Evolutionary conservation across 2,888 invertebrate species (phyloP).

Genomic region (Polylopha cassiicola): DNA sequence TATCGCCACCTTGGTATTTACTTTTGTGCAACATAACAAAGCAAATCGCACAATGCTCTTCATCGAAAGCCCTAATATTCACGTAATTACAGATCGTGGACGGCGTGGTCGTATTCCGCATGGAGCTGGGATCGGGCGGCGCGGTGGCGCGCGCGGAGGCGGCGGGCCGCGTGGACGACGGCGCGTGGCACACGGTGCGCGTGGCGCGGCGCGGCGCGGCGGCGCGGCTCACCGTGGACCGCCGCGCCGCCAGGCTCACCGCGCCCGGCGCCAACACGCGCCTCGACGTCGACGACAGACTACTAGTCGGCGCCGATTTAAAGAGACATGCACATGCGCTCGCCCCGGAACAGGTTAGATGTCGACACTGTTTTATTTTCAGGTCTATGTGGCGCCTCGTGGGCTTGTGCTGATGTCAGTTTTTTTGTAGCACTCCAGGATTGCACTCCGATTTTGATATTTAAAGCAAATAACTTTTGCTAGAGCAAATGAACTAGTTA

Average conservation of each 20-base stretch:
- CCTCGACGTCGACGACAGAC: constrained; percentile 88
- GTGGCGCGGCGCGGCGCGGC: constrained; percentile 89
- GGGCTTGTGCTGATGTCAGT: too few relatives aligned
- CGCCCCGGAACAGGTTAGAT: constrained; percentile 60
- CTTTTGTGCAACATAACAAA: too few relatives aligned
- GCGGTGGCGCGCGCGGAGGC: constrained; percentile 85
- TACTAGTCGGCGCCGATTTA: constrained; percentile 91
- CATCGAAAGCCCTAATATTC: too few relatives aligned
- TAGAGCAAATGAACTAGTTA: too few relatives aligned
- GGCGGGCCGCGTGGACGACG: constrained; percentile 62
- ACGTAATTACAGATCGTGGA: constrained; percentile 75
- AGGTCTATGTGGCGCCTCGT: too few relatives aligned
- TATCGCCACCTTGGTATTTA: too few relatives aligned
- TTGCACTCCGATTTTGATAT: too few relatives aligned
- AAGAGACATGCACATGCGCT: constrained; percentile 84
- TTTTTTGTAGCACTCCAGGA: too few relatives aligned
- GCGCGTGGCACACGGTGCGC: constrained; percentile 84
- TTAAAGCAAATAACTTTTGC: too few relatives aligned
- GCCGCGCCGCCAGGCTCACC: constrained; percentile 85
- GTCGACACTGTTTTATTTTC: too few relatives aligned
- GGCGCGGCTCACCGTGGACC: constrained; percentile 87
- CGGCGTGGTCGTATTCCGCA: constrained; percentile 91
- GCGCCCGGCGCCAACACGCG: constrained; percentile 84
- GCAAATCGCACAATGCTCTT: too few relatives aligned
- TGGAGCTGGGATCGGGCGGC: constrained; percentile 95